Evolutionary conservation across 1,140 invertebrate genomes (phyloP).

Genomic region (Macrosteles quadrilineatus): DNA sequence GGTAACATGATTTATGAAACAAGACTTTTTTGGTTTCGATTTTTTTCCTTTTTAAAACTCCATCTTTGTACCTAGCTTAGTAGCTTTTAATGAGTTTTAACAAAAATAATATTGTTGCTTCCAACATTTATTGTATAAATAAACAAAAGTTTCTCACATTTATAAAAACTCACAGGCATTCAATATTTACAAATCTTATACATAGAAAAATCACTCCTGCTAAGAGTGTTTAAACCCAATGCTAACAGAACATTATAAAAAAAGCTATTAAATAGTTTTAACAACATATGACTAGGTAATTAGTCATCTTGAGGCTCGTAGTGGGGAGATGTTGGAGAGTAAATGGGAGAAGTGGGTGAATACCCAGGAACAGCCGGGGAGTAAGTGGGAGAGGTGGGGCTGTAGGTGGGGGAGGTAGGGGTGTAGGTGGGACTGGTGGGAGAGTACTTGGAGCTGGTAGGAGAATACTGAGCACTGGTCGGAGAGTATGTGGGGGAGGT

Average conservation of each 20-base stretch:
- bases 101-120: no score
- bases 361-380: slow-evolving; percentile 53
- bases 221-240: no score
- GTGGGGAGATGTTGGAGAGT: slow-evolving; percentile 56
- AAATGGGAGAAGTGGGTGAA: slow-evolving; percentile 55
- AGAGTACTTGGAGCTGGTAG: slow-evolving; percentile 74
- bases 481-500: slow-evolving; percentile 73
- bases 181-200: no score
- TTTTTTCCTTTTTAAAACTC: no score
- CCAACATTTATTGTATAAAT: no score
- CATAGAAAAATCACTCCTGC: no score
- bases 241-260: background rate
- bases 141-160: no score
- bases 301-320: slow-evolving; percentile 33
- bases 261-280: background rate
- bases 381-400: slow-evolving; percentile 68
- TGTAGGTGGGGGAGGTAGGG: slow-evolving; percentile 78
- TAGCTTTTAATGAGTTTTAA: no score
- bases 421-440: slow-evolving; percentile 79
- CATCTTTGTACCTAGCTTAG: no score
- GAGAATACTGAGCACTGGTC: slow-evolving; percentile 74
- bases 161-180: no score
- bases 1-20: no score
- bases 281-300: background rate
- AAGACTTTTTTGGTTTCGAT: no score